phyloP scores from a whole-genome alignment of 2,888 invertebrate genomes.

The Cosmorhoe ocellata region DNA sequence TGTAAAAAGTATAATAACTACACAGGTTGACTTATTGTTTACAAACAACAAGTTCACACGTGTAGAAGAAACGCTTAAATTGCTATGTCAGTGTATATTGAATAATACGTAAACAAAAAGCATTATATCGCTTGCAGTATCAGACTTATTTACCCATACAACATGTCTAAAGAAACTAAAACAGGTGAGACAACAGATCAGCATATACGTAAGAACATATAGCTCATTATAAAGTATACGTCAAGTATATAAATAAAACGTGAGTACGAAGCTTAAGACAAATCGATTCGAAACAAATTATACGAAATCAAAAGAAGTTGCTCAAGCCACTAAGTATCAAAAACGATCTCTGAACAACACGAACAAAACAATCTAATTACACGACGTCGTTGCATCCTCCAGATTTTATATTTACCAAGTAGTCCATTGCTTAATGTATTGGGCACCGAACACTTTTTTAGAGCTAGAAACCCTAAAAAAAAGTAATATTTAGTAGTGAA shows the following conservation, averaged over 20 bases:
- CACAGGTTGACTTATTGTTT: slow-evolving; percentile 18
- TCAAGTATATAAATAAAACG: no score
- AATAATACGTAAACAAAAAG: no score
- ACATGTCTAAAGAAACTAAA: neutral
- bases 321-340: slow-evolving; percentile 1
- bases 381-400: no score
- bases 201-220: neutral
- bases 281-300: slow-evolving; percentile 3
- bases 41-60: slow-evolving; percentile 19
- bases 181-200: neutral
- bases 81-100: slow-evolving; percentile 7
- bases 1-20: slow-evolving; percentile 20
- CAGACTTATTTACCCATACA: no score
- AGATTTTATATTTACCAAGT: no score
- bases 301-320: slow-evolving; percentile 4
- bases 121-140: no score
- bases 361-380: slow-evolving; percentile 24
- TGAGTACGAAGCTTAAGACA: no score
- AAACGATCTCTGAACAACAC: slow-evolving; percentile 11
- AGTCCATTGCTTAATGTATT: no score
- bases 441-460: no score
- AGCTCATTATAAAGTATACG: no score
- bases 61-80: slow-evolving; percentile 10
- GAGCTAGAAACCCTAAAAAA: no score
- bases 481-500: no score